Conservation (phyloP, 2,888 invertebrate species). For the Eutolmus rufibarbis region DNA sequence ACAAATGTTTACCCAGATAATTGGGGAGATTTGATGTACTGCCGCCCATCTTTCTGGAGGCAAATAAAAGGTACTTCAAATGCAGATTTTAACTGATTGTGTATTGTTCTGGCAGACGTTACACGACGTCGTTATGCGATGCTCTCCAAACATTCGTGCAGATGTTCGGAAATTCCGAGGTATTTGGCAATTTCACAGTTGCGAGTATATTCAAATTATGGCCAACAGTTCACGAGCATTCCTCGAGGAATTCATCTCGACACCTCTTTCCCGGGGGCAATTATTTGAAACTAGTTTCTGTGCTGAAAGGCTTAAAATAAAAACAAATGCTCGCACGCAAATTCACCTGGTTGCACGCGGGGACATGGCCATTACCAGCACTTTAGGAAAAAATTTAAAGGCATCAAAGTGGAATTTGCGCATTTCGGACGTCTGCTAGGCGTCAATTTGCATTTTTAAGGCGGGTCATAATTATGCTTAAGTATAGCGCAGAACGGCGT, state of each 20-base stretch:
- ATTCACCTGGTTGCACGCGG: not conserved
- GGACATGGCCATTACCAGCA: not conserved
- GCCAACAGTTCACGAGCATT: not conserved
- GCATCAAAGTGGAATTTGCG: not conserved
- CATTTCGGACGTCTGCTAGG: not conserved
- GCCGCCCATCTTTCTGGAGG: not conserved
- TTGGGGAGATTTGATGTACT: not conserved
- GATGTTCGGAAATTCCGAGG: not conserved
- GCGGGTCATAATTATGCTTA: not conserved
- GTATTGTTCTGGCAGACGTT: not conserved
- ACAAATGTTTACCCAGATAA: not conserved
- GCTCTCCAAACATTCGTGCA: not conserved
- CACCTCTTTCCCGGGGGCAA: not conserved
- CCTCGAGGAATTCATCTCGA: not conserved
- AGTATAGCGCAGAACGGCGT: not conserved
- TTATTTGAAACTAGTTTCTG: not conserved
- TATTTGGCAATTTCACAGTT: not conserved
- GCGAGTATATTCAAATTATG: not conserved
- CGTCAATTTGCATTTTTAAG: constrained; percentile 14
- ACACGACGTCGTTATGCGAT: not conserved
- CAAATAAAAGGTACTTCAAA: not conserved
- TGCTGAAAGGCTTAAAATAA: not conserved
- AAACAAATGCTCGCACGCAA: not conserved
- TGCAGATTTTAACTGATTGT: not conserved
- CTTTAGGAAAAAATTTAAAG: not conserved